Percentiles rank a stretch among this genome's conserved stretches.
Conservation (phyloP, 2,797 vertebrate genomes). For the Epinephelus coioides region DNA sequence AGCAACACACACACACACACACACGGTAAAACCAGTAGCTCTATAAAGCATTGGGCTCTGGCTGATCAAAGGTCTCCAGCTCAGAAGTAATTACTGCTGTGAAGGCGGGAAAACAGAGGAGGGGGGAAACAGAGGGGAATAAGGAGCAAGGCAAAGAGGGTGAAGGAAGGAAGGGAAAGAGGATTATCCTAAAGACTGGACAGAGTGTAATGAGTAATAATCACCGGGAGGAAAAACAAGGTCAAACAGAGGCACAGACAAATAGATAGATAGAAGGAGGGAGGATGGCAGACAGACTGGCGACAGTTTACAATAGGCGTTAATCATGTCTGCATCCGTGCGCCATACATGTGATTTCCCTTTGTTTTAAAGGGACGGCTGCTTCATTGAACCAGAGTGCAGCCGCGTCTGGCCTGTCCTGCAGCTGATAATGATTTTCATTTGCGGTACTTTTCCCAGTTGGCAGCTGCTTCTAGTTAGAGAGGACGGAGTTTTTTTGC, state of each 20-base stretch:
- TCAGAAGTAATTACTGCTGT: constrained; percentile 68
- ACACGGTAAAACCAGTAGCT: constrained; percentile 72
- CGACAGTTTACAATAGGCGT: constrained; percentile 62
- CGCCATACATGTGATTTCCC: constrained; percentile 55
- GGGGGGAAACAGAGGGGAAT: constrained; percentile 18
- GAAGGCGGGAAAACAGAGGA: constrained; percentile 51
- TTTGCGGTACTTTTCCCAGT: constrained; percentile 78
- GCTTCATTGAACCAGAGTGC: constrained; percentile 61
- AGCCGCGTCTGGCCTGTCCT: constrained; percentile 75
- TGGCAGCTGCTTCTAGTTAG: constrained; percentile 84
- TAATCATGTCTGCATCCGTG: constrained; percentile 26
- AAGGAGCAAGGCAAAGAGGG: constrained; percentile 21
- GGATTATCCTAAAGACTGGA: constrained; percentile 27
- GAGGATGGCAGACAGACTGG: constrained; percentile 65
- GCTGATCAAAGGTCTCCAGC: constrained; percentile 79
- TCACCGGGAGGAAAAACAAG: constrained; percentile 42
- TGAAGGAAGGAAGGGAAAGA: background rate
- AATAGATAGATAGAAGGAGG: constrained; percentile 25
- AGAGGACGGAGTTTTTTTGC: constrained; percentile 59
- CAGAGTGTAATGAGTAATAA: constrained; percentile 45
- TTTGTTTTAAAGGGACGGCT: constrained; percentile 63
- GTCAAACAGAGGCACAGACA: constrained; percentile 50
- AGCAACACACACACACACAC: constrained; percentile 15
- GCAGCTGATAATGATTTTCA: constrained; percentile 86
- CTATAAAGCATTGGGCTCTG: constrained; percentile 68